Evolutionary conservation across 1,140 invertebrate species (phyloP).

Genomic region (Drosophila nebulosa): DNA sequence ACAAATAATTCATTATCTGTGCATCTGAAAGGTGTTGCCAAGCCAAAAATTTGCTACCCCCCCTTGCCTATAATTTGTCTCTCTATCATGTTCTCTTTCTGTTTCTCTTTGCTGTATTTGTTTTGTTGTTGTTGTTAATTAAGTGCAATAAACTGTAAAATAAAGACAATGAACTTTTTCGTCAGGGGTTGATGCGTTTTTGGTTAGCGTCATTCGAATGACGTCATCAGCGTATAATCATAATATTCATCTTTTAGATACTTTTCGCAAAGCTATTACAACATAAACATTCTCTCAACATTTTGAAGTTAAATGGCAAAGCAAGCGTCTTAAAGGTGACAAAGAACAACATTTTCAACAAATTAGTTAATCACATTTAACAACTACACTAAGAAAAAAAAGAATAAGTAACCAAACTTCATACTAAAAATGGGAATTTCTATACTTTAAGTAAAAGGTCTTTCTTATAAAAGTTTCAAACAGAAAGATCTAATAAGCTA

Average conservation of each 20-base stretch:
- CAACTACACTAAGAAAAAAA: too few species aligned
- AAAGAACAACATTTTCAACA: too few species aligned
- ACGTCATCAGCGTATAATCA: background rate
- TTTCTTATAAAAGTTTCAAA: too few species aligned
- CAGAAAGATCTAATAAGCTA: too few species aligned
- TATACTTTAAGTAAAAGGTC: too few species aligned
- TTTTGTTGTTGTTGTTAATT: conserved; percentile 42
- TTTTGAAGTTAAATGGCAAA: too few species aligned
- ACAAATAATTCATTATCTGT: conserved; percentile 71
- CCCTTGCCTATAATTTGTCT: background rate
- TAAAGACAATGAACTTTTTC: conserved; percentile 63
- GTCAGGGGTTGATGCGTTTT: conserved; percentile 51
- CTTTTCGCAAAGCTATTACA: background rate
- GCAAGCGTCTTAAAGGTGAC: too few species aligned
- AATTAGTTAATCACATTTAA: too few species aligned
- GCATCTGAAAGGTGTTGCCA: conserved; percentile 33
- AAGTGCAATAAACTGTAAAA: conserved; percentile 64
- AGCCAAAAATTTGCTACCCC: conserved; percentile 6
- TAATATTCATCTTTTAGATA: background rate
- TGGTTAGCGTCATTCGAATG: background rate
- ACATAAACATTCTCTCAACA: too few species aligned
- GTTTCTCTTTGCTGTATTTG: background rate
- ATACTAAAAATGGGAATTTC: too few species aligned
- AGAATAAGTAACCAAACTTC: too few species aligned
- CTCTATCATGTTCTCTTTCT: background rate